phyloP scores from a whole-genome alignment of 2,113 vertebrate species.

The Silurus asotus region DNA sequence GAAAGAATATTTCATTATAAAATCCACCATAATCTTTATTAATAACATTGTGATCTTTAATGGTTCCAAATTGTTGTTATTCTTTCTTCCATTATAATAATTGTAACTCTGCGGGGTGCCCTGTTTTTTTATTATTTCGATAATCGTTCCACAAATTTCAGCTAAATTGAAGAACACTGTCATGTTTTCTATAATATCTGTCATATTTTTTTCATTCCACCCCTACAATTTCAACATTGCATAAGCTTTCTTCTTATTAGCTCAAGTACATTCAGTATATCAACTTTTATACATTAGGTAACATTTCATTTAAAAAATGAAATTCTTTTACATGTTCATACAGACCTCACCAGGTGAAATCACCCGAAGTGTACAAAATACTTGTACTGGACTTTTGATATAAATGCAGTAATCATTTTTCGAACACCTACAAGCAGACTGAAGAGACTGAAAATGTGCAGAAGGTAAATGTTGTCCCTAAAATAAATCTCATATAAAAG shows the following conservation, averaged over 20 bases:
- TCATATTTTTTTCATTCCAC: not conserved
- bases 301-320: no score
- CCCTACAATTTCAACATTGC: not conserved
- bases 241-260: not conserved
- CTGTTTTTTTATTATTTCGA: not conserved
- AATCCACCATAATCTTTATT: not conserved
- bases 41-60: not conserved
- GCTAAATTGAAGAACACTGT: not conserved
- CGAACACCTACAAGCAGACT: not conserved
- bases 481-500: not conserved
- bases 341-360: not conserved
- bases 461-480: not conserved
- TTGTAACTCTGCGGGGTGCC: not conserved
- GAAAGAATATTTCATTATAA: not conserved
- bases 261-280: not conserved
- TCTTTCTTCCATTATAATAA: not conserved
- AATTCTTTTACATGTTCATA: no score
- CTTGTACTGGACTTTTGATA: not conserved
- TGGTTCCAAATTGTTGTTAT: not conserved
- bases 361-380: not conserved
- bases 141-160: not conserved
- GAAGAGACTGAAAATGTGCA: not conserved
- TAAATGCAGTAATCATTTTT: not conserved
- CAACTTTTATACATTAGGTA: not conserved
- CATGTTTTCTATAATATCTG: not conserved